phyloP scores from a whole-genome alignment of 2,888 invertebrate species.

The Proisotoma minuta region DNA sequence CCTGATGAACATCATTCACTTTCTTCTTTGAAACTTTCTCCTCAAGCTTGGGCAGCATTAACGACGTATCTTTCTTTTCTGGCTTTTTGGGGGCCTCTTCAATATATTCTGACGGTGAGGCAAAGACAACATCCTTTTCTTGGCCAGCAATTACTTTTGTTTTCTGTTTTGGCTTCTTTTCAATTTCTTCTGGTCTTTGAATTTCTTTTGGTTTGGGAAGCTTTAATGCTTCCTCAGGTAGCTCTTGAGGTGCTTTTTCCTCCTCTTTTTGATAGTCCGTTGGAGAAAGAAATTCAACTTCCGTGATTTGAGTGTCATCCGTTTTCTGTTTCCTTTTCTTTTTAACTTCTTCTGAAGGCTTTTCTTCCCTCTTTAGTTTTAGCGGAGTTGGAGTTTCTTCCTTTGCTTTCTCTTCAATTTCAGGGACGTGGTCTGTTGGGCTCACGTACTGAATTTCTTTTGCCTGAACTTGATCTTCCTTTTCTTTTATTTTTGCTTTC shows the following conservation, averaged over 20 bases:
- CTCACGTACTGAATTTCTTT: slow-evolving; percentile 6
- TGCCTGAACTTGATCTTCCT: slow-evolving; percentile 5
- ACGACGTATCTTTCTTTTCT: background rate
- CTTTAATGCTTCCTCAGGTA: background rate
- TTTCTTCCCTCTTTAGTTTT: background rate
- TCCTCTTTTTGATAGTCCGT: background rate
- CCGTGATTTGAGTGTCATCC: background rate
- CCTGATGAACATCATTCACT: background rate
- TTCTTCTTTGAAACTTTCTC: background rate
- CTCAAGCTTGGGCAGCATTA: too few species aligned
- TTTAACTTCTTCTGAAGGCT: background rate
- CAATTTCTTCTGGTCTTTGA: background rate
- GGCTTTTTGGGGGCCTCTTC: background rate
- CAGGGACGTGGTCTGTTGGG: background rate
- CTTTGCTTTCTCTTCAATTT: background rate
- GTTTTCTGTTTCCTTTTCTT: slow-evolving; percentile 3
- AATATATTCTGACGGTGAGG: slow-evolving; percentile 4
- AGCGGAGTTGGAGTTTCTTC: background rate
- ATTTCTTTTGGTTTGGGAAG: background rate
- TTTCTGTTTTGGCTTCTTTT: background rate
- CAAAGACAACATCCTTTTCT: background rate
- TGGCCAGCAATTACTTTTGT: background rate
- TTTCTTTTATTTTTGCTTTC: background rate
- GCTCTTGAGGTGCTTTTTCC: background rate
- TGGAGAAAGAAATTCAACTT: background rate